Percentiles rank a stretch among this genome's conserved stretches.
phyloP scores from a whole-genome alignment of 2,113 vertebrate genomes.

The Passer montanus region DNA sequence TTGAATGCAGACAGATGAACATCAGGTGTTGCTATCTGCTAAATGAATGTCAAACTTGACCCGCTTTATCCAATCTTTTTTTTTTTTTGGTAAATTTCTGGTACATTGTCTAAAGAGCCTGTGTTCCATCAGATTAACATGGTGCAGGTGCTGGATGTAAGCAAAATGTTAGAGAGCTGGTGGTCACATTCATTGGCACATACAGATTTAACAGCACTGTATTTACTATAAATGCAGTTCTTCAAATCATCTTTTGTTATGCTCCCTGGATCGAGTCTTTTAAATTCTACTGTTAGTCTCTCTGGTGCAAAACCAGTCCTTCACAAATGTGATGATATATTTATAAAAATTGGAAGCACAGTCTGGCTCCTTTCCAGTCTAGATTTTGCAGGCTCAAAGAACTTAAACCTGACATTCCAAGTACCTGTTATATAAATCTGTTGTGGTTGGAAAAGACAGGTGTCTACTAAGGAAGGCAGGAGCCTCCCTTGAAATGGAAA shows the following conservation, averaged over 20 bases:
- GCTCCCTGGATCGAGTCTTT: background rate
- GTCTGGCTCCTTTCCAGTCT: background rate
- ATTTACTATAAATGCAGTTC: background rate
- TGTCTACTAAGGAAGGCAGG: background rate
- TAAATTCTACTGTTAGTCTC: background rate
- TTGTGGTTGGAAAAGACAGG: background rate
- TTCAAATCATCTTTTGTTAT: background rate
- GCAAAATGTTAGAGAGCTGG: background rate
- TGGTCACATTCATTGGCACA: background rate
- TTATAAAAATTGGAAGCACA: background rate
- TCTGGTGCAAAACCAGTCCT: background rate
- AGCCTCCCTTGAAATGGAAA: background rate
- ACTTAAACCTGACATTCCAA: background rate
- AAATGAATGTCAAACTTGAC: background rate
- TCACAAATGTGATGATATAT: background rate
- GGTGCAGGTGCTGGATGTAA: background rate
- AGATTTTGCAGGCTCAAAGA: background rate
- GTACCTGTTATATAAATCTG: background rate
- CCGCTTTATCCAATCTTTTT: background rate
- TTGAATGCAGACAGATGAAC: background rate
- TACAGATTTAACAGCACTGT: background rate
- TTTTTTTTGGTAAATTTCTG: background rate
- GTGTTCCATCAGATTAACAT: background rate
- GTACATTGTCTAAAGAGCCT: background rate
- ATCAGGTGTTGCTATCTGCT: background rate